Base-by-base conservation (phyloP, 2,113 vertebrate genomes). In the Mormyrus lacerda region DNA sequence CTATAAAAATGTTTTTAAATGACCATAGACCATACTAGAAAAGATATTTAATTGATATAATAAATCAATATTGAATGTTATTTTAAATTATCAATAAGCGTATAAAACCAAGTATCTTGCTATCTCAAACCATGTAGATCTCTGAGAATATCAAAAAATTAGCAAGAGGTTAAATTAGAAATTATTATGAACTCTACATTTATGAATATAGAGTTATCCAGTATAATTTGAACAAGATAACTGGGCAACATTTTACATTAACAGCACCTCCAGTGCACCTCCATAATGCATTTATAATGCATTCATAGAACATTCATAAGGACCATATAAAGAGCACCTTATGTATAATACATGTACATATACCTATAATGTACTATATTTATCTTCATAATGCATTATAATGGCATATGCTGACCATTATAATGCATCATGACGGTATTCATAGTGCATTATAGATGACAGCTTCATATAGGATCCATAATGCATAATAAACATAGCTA, bases 161-260 rank as follows among this genome's bases (percentile, higher is more conserved):
- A 76, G 4, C 13, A 35, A 76, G 69, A 39, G 69, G 31, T 76
- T 39, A 76, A 39, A 79, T 79, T 42, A 35, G 61, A 76, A 79
- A 42, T 79, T 19, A 79, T 42, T 19, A 35, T 35, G 73, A 79
- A 79, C 15, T 76, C 35, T 42, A 76, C 15, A 17, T 76, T 76
- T 79, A 42, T 42, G 73, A 79, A 42, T 39, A 69, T 31, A 27
- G 8, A 61, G n/a, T 65, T 65, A 65, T 65, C n/a, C 55, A 17
- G 69, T 31, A 39, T 21, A 92, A 92, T 92, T 93, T 93, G 93
- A 93, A 93, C 90, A 94, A 94, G 91, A 94, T 93, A 92, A 92
- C 48, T 50, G 48, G 48, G 48, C 13, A 50, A 27, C n/a, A 1
- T 10, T 65, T 65, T 55, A 55, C 19, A 55, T 55, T 21, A 55